These are phyloP conservation scores for Drosophila koepferae DNA, from an alignment of 2,888 invertebrate species.

Conservation along the genomic window DNA sequence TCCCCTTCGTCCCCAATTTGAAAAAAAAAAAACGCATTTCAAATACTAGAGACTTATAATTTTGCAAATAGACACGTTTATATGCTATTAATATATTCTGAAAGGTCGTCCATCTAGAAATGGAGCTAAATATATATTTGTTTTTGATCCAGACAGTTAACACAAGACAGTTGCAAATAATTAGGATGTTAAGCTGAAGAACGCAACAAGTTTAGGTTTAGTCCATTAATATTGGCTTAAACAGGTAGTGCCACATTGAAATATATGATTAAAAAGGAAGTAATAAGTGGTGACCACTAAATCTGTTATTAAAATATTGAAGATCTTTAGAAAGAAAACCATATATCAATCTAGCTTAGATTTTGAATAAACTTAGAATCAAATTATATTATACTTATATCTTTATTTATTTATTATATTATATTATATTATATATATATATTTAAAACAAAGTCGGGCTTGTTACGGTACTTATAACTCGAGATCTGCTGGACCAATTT, in stretches of 20 bases:
- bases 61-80: too few relatives aligned
- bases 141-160: background rate
- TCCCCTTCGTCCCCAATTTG: too few relatives aligned
- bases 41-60: too few relatives aligned
- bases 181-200: background rate
- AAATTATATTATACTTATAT: background rate
- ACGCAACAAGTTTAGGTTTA: background rate
- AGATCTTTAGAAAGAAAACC: background rate
- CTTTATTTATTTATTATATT: too few relatives aligned
- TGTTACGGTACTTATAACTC: too few relatives aligned
- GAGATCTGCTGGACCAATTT: too few relatives aligned
- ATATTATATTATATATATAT: too few relatives aligned
- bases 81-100: too few relatives aligned
- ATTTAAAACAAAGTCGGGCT: too few relatives aligned
- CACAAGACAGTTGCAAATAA: background rate
- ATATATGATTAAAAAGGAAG: background rate
- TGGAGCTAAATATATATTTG: background rate
- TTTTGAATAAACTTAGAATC: background rate
- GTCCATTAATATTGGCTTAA: background rate
- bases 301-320: background rate
- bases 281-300: background rate
- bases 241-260: background rate
- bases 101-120: too few relatives aligned
- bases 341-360: too few relatives aligned
- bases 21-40: too few relatives aligned